A percentile compares a stretch with the other conserved stretches of the same genome.
phyloP scores from a whole-genome alignment of 2,113 vertebrate species.

The Neoarius graeffei region DNA sequence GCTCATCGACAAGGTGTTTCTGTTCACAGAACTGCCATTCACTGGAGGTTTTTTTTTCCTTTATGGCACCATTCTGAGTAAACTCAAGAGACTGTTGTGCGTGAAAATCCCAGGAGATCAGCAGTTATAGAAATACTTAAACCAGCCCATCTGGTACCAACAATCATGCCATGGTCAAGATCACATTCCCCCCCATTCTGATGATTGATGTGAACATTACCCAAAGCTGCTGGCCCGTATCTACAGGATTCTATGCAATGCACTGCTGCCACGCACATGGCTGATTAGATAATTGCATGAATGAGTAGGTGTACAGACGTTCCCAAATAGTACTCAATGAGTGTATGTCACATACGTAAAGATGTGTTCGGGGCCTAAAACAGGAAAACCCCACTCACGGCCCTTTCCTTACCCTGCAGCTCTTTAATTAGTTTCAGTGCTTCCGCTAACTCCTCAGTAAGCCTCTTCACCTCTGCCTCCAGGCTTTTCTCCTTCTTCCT shows the following conservation, averaged over 20 bases:
- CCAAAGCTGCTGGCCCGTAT: too few species aligned
- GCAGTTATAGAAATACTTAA: neutral
- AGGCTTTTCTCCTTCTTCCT: slow-evolving; percentile 66
- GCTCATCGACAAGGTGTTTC: too few species aligned
- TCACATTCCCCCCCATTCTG: too few species aligned
- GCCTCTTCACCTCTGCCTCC: slow-evolving; percentile 72
- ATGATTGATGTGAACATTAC: too few species aligned
- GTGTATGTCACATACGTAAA: neutral
- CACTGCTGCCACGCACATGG: neutral
- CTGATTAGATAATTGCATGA: neutral
- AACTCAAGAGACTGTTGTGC: neutral
- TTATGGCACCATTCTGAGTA: neutral
- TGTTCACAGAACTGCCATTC: too few species aligned
- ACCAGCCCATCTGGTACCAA: neutral
- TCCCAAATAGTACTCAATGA: neutral
- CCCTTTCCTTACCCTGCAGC: slow-evolving; percentile 66
- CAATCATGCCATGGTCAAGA: too few species aligned
- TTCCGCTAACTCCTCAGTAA: slow-evolving; percentile 67
- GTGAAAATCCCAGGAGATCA: neutral
- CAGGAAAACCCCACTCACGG: neutral
- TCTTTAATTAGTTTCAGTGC: slow-evolving; percentile 70
- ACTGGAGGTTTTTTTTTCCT: neutral
- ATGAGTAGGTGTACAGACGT: neutral
- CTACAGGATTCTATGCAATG: neutral
- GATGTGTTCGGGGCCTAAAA: neutral